Percentiles rank a stretch among this genome's conserved stretches.
Evolutionary conservation across 2,888 invertebrate genomes (phyloP).

Genomic region (Drosophila longiperda): DNA sequence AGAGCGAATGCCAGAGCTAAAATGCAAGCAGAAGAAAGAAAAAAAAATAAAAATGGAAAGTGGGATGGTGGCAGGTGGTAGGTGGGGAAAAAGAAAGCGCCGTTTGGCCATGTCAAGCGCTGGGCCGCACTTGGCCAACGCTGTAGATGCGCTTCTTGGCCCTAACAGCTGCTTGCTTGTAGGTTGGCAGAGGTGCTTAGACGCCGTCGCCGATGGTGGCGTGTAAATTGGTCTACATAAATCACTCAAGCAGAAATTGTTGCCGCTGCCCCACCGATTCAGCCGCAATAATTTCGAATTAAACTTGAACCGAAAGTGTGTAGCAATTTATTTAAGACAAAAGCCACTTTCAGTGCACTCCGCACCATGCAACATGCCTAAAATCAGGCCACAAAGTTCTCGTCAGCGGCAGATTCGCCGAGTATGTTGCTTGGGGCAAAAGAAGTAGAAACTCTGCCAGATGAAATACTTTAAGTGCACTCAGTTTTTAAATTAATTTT

Average conservation of each 20-base stretch:
- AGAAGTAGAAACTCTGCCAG: slow-evolving; percentile 30
- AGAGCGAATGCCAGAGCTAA: slow-evolving; percentile 38
- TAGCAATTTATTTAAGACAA: slow-evolving; percentile 79
- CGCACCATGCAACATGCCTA: neutral
- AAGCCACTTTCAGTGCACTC: slow-evolving; percentile 55
- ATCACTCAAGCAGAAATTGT: slow-evolving; percentile 81
- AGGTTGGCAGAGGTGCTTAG: slow-evolving; percentile 24
- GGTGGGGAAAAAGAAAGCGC: slow-evolving; percentile 27
- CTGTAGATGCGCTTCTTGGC: slow-evolving; percentile 40
- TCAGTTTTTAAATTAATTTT: slow-evolving; percentile 78
- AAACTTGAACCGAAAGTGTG: slow-evolving; percentile 76
- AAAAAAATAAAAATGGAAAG: slow-evolving; percentile 21
- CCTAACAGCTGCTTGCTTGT: slow-evolving; percentile 40
- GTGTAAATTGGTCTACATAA: slow-evolving; percentile 82
- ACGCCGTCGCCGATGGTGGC: slow-evolving; percentile 33
- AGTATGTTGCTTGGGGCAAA: slow-evolving; percentile 2
- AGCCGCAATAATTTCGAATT: slow-evolving; percentile 73
- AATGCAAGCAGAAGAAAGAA: slow-evolving; percentile 36
- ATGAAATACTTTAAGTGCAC: slow-evolving; percentile 60
- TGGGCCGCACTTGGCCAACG: slow-evolving; percentile 36
- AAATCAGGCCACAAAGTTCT: slow-evolving; percentile 58
- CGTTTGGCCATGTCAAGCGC: slow-evolving; percentile 8
- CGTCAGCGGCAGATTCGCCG: slow-evolving; percentile 34
- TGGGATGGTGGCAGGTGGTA: neutral
- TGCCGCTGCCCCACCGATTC: slow-evolving; percentile 25